Percentiles rank a stretch among this genome's conserved stretches.
Evolutionary conservation across 2,888 invertebrate genomes (phyloP).

Genomic region (Hyalella azteca): DNA sequence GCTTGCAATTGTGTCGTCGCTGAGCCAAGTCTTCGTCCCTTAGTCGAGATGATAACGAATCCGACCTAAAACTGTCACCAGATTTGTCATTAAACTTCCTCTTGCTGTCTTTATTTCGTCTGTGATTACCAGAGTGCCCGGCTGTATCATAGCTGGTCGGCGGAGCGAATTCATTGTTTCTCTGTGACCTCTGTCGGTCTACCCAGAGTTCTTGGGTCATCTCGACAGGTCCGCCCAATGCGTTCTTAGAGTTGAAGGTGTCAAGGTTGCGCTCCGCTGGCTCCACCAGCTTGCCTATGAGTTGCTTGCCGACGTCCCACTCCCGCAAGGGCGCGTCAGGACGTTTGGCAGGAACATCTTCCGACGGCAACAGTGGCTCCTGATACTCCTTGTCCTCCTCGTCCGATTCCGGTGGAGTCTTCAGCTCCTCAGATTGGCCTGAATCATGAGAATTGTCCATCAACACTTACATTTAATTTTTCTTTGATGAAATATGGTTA

Average conservation of each 20-base stretch:
- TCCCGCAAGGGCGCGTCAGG: constrained; percentile 69
- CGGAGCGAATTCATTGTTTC: constrained; percentile 81
- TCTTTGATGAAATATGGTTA: neutral
- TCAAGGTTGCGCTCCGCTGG: neutral
- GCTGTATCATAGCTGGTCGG: constrained; percentile 61
- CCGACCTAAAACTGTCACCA: too few relatives aligned
- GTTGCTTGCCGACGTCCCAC: constrained; percentile 77
- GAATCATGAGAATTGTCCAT: too few relatives aligned
- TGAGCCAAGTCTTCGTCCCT: neutral
- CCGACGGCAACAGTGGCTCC: neutral
- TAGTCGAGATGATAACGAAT: neutral
- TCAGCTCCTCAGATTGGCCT: constrained; percentile 42
- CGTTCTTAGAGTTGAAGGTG: constrained; percentile 19
- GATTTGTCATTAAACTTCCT: neutral
- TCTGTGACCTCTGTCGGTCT: constrained; percentile 68
- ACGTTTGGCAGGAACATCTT: constrained; percentile 60
- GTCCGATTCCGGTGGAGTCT: constrained; percentile 54
- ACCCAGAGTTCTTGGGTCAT: constrained; percentile 56
- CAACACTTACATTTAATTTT: too few relatives aligned
- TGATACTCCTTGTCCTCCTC: constrained; percentile 51
- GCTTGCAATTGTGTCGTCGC: neutral
- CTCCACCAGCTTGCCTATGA: constrained; percentile 62
- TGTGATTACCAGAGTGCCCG: neutral
- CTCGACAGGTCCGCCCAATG: constrained; percentile 12
- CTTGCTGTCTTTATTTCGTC: neutral